Conservation (phyloP, 1,140 invertebrate species). For the Temnothorax curvispinosus region DNA sequence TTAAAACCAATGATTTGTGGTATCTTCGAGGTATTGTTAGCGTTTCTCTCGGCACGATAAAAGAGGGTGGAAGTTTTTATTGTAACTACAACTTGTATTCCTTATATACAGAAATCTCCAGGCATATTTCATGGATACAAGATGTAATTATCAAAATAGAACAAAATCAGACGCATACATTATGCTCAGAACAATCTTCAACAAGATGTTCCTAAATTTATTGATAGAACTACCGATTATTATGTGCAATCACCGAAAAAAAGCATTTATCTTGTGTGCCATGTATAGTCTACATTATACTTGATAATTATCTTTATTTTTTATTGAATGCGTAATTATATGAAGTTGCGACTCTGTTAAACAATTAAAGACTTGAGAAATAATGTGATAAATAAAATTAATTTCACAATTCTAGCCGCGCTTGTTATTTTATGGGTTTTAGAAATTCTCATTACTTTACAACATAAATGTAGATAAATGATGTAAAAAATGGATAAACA, state of each 20-base stretch:
- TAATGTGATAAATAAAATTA: conserved; percentile 23
- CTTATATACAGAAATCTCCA: conserved; percentile 80
- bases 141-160: conserved; percentile 75
- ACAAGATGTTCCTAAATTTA: conserved; percentile 10
- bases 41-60: conserved; percentile 75
- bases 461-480: neutral
- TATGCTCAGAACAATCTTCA: conserved; percentile 61
- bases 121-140: conserved; percentile 81
- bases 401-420: neutral
- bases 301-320: neutral
- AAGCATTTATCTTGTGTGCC: neutral
- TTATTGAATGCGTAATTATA: neutral
- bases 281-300: neutral
- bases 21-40: conserved; percentile 83
- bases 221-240: neutral
- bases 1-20: conserved; percentile 75
- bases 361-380: neutral
- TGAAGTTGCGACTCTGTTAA: neutral
- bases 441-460: neutral
- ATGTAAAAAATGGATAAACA: neutral
- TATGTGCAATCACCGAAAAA: neutral
- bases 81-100: conserved; percentile 80
- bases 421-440: neutral
- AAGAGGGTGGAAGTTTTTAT: no score
- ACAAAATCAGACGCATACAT: conserved; percentile 56